phyloP scores from a whole-genome alignment of 2,888 invertebrate species.

The Platycheirus albimanus region DNA sequence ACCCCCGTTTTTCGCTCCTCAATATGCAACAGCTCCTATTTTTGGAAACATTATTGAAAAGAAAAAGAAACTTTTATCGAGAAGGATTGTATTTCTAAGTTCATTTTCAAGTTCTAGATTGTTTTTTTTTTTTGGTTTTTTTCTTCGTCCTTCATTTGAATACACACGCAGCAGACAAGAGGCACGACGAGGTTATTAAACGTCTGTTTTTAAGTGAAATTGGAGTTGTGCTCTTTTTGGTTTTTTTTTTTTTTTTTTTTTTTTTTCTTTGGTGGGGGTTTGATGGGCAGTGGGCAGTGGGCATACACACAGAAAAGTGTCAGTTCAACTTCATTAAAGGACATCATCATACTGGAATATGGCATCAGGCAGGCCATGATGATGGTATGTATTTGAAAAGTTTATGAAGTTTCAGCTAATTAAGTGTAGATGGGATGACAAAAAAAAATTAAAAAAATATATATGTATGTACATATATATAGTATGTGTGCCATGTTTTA shows the following conservation, averaged over 20 bases:
- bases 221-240: slow-evolving; percentile 2
- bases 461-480: no score
- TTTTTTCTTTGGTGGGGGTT: no score
- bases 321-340: slow-evolving; percentile 28
- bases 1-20: no score
- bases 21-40: slow-evolving; percentile 47
- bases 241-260: no score
- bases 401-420: slow-evolving; percentile 51
- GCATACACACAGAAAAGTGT: slow-evolving; percentile 13
- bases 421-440: slow-evolving; percentile 18
- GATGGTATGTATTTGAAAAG: slow-evolving; percentile 34
- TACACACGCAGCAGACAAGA: no score
- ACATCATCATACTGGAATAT: not conserved
- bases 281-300: no score
- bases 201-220: slow-evolving; percentile 24
- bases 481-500: slow-evolving; percentile 40
- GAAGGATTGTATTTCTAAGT: slow-evolving; percentile 27
- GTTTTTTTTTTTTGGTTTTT: not conserved
- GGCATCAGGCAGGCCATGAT: slow-evolving; percentile 18
- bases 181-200: not conserved
- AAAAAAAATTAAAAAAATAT: slow-evolving; percentile 9
- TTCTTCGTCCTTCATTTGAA: no score
- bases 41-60: slow-evolving; percentile 24
- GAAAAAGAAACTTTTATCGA: not conserved
- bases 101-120: slow-evolving; percentile 37